Conservation (phyloP, 2,113 vertebrate genomes). For the Anser cygnoides region DNA sequence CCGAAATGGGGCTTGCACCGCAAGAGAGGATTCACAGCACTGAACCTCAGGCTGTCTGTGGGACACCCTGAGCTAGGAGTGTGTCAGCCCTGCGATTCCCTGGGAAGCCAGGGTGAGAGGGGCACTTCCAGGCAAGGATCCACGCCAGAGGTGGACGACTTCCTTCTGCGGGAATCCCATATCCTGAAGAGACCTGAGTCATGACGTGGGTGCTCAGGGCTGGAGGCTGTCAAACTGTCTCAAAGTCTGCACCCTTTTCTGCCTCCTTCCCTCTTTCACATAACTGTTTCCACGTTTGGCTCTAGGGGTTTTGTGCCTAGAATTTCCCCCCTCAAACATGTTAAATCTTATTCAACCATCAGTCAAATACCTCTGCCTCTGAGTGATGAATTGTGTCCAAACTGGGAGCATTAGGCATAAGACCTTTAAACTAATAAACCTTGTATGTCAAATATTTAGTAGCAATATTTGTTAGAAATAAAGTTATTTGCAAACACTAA, state of each 20-base stretch:
- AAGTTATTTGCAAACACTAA: background rate
- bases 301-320: background rate
- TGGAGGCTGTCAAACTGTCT: background rate
- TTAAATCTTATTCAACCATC: background rate
- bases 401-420: background rate
- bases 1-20: background rate
- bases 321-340: background rate
- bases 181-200: background rate
- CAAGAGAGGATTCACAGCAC: background rate
- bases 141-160: background rate
- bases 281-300: background rate
- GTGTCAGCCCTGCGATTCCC: fast-evolving
- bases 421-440: background rate
- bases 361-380: background rate
- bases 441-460: background rate
- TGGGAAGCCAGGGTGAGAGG: fast-evolving
- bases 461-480: constrained; percentile 19
- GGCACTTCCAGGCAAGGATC: background rate
- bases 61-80: background rate
- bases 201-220: background rate
- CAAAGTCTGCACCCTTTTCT: background rate
- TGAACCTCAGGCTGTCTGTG: background rate
- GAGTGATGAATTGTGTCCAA: background rate
- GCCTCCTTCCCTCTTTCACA: background rate
- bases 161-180: background rate